Conservation (phyloP, 2,888 invertebrate genomes). For the Pedicia rivosa region DNA sequence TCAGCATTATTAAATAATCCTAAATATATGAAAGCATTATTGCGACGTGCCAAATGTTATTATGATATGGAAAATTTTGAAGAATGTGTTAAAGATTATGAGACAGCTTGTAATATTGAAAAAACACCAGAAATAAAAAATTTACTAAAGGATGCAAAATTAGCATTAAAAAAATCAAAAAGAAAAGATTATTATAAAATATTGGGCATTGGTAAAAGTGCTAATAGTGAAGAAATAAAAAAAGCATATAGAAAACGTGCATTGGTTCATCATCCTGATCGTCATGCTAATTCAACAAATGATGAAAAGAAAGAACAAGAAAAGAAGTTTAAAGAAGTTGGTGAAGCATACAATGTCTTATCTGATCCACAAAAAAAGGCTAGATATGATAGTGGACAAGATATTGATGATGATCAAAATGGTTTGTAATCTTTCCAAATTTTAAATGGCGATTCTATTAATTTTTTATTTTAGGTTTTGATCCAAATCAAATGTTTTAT, state of each 20-base stretch:
- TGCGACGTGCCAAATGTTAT: conserved; percentile 77
- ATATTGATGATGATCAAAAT: conserved; percentile 51
- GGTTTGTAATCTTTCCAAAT: conserved; percentile 14
- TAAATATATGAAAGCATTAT: conserved; percentile 71
- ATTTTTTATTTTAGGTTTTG: conserved; percentile 45
- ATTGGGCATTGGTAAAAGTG: conserved; percentile 65
- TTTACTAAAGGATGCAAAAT: conserved; percentile 71
- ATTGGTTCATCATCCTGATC: conserved; percentile 84
- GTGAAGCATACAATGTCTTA: conserved; percentile 87
- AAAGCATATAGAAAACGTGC: conserved; percentile 70
- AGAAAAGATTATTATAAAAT: conserved; percentile 95
- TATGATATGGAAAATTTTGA: conserved; percentile 70
- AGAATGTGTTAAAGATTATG: conserved; percentile 83
- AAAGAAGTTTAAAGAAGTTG: conserved; percentile 86
- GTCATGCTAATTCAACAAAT: conserved; percentile 77
- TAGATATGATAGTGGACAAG: conserved; percentile 83
- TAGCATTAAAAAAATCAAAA: conserved; percentile 78
- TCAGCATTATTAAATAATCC: conserved; percentile 72
- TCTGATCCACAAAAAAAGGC: conserved; percentile 81
- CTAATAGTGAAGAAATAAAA: conserved; percentile 83
- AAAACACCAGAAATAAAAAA: conserved; percentile 65
- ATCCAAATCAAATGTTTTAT: conserved; percentile 73
- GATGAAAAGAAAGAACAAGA: conserved; percentile 81
- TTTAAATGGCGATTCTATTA: conserved; percentile 12
- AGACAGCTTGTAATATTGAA: conserved; percentile 67